Conservation (phyloP, 53 echinoderm and acorn worm species). For the Astropecten irregularis region DNA sequence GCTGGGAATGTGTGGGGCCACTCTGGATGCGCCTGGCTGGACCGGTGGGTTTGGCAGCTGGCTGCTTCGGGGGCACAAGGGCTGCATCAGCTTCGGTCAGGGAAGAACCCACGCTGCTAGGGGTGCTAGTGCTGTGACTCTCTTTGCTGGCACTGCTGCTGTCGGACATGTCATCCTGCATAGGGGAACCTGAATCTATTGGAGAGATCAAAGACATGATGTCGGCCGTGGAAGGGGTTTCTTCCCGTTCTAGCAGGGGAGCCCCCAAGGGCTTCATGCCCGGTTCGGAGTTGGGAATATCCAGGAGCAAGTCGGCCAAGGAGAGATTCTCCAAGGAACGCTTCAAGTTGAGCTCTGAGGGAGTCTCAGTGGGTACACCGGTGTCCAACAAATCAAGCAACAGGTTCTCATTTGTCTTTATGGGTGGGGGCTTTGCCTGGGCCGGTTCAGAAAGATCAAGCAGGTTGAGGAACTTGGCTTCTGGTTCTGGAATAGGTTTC, state of each 20-base stretch:
- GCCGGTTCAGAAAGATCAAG: constrained; percentile 85
- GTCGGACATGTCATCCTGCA: constrained; percentile 58
- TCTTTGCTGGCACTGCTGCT: constrained; percentile 65
- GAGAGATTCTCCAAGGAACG: constrained; percentile 50
- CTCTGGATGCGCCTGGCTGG: constrained; percentile 40
- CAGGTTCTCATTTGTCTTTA: constrained; percentile 68
- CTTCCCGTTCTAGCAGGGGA: constrained; percentile 23
- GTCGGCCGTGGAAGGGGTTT: constrained; percentile 30
- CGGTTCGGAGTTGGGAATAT: constrained; percentile 32
- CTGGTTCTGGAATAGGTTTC: background rate
- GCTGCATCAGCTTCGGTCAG: constrained; percentile 80
- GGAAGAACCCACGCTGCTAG: constrained; percentile 69
- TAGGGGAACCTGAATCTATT: constrained; percentile 68
- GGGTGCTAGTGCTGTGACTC: constrained; percentile 61
- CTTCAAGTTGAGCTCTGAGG: constrained; percentile 39
- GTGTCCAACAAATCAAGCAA: constrained; percentile 80
- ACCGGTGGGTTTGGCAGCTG: constrained; percentile 22
- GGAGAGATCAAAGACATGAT: constrained; percentile 60
- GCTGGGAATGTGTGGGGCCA: constrained; percentile 33
- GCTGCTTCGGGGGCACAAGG: constrained; percentile 47
- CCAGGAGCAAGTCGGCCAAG: constrained; percentile 34
- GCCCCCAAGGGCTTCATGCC: constrained; percentile 11
- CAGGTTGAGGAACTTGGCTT: constrained; percentile 64
- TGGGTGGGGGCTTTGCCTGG: constrained; percentile 58
- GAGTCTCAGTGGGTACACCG: background rate